Evolutionary conservation across 2,113 vertebrate species (phyloP).

Genomic region (Barbus barbus): DNA sequence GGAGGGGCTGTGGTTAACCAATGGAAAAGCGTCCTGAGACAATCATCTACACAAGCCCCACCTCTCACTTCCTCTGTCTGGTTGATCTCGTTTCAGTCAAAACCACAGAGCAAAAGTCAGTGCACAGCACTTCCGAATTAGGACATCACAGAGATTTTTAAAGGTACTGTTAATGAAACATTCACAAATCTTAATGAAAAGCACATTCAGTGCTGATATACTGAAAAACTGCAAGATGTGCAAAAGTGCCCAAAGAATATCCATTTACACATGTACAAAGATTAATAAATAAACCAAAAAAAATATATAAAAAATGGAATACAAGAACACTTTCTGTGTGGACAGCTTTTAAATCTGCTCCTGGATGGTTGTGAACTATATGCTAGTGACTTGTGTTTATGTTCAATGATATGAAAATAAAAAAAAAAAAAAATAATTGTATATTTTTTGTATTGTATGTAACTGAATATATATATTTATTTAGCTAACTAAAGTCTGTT

Average conservation of each 20-base stretch:
- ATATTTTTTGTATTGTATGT: no score
- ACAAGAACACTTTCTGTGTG: no score
- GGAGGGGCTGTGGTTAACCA: conserved; percentile 72
- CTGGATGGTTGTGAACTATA: no score
- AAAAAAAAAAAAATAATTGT: no score
- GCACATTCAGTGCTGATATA: background rate
- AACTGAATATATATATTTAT: no score
- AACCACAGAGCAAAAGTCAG: conserved; percentile 56
- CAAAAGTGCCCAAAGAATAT: background rate
- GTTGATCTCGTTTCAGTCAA: conserved; percentile 47
- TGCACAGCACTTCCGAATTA: conserved; percentile 50
- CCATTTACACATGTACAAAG: no score
- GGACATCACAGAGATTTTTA: conserved; percentile 57
- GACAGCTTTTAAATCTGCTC: no score
- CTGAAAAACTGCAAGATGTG: background rate
- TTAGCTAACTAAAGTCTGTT: no score
- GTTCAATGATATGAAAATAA: no score
- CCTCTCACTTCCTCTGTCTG: conserved; percentile 51
- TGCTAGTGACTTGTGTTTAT: no score
- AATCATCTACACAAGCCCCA: conserved; percentile 50
- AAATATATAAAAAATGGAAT: no score
- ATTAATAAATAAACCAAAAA: no score
- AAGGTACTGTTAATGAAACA: background rate
- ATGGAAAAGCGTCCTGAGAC: conserved; percentile 70
- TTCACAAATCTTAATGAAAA: background rate